Percentiles rank a stretch among this genome's conserved stretches.
Evolutionary conservation across 2,888 invertebrate species (phyloP).

Genomic region (Drosophila meridionalis): DNA sequence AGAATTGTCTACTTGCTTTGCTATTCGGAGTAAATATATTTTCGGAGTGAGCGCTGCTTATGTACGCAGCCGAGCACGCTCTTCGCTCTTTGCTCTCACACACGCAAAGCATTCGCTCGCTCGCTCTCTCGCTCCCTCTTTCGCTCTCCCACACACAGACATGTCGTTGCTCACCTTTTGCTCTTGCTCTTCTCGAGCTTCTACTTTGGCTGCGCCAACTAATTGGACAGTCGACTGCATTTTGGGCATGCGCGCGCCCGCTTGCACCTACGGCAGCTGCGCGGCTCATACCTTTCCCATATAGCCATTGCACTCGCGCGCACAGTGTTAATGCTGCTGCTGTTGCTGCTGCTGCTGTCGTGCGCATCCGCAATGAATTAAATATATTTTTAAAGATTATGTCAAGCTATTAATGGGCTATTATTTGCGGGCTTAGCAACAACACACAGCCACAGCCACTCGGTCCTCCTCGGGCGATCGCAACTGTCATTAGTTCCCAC

Average conservation of each 20-base stretch:
- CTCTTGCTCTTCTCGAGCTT: conserved; percentile 24
- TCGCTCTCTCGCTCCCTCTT: not conserved
- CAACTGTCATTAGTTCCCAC: conserved; percentile 48
- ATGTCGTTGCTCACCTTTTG: conserved; percentile 40
- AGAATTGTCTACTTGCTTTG: conserved; percentile 25
- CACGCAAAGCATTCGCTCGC: conserved; percentile 19
- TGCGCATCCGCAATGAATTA: conserved; percentile 61
- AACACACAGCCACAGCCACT: not conserved
- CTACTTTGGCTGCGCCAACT: conserved; percentile 55
- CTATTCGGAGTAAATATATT: conserved; percentile 59
- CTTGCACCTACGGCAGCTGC: conserved; percentile 45
- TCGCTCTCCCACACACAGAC: conserved; percentile 1
- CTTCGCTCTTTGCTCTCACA: conserved; percentile 31
- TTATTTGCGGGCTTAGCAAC: conserved; percentile 47
- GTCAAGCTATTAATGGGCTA: conserved; percentile 57
- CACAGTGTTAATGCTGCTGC: conserved; percentile 3
- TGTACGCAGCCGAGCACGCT: conserved; percentile 33
- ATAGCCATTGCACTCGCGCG: conserved; percentile 51
- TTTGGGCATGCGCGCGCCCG: conserved; percentile 54
- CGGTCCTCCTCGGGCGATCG: conserved; percentile 17
- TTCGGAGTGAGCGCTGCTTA: conserved; percentile 60
- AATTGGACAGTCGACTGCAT: conserved; percentile 64
- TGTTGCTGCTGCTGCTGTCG: conserved; percentile 3
- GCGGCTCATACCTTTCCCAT: conserved; percentile 24
- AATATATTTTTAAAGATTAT: conserved; percentile 60